Conservation (phyloP, 2,797 vertebrate species). For the Psittacula echo region DNA sequence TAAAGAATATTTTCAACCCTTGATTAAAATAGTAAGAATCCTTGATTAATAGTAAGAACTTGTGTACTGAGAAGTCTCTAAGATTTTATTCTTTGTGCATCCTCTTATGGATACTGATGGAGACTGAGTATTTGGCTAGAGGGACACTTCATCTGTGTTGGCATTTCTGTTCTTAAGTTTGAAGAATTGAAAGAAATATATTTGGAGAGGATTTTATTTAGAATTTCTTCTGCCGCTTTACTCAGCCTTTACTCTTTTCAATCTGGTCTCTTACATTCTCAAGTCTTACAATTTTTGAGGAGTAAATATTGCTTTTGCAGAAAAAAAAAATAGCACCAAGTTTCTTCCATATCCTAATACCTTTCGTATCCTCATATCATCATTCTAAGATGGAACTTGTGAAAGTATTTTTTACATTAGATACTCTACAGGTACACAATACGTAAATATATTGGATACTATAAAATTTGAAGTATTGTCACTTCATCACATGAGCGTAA, state of each 20-base stretch:
- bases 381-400: neutral
- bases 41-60: neutral
- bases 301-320: neutral
- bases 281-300: neutral
- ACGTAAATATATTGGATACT: neutral
- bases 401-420: neutral
- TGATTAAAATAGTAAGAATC: neutral
- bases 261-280: neutral
- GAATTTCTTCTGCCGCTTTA: neutral
- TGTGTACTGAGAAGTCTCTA: neutral
- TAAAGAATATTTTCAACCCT: neutral
- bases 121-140: neutral
- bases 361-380: neutral
- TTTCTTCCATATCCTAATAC: neutral
- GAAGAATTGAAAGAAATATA: neutral
- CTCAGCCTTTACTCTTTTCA: neutral
- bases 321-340: neutral
- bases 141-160: neutral
- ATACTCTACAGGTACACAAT: neutral
- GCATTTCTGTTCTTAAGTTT: neutral
- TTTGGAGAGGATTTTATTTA: neutral
- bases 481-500: accelerated
- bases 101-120: neutral
- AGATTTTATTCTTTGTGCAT: neutral
- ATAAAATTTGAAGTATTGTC: neutral